Evolutionary conservation across 2,797 vertebrate genomes (phyloP).

Genomic region (Scleropages formosus): DNA sequence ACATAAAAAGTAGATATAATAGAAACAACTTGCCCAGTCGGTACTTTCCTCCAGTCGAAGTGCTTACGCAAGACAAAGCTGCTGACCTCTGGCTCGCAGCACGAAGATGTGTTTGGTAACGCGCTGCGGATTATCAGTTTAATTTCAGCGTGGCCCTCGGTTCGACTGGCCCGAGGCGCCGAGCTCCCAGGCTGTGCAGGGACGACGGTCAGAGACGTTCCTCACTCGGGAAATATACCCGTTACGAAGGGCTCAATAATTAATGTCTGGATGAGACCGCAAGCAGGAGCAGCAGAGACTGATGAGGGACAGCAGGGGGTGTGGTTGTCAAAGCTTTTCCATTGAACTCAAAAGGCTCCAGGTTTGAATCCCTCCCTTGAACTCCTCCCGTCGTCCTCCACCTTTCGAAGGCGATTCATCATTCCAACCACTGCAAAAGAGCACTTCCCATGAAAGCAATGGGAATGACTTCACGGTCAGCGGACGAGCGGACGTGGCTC

Average conservation of each 20-base stretch:
- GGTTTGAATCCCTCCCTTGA: too few relatives aligned
- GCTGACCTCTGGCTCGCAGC: slow-evolving; percentile 21
- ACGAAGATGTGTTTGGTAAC: slow-evolving; percentile 4
- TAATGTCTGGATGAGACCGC: too few relatives aligned
- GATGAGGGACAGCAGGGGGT: too few relatives aligned
- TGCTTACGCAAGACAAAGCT: slow-evolving; percentile 10
- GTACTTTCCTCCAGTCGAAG: slow-evolving; percentile 10
- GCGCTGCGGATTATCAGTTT: slow-evolving; percentile 11
- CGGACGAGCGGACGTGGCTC: too few relatives aligned
- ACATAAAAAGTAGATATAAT: slow-evolving; percentile 6
- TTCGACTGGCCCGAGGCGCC: not conserved
- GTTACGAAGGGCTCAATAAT: not conserved
- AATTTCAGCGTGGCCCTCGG: slow-evolving; percentile 16
- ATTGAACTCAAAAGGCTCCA: too few relatives aligned
- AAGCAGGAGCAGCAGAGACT: too few relatives aligned
- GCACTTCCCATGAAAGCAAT: too few relatives aligned
- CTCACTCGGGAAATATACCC: not conserved
- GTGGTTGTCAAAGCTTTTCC: too few relatives aligned
- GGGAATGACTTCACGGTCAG: too few relatives aligned
- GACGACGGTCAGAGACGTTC: not conserved
- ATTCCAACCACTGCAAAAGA: too few relatives aligned
- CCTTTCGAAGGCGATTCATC: too few relatives aligned
- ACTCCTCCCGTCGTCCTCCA: too few relatives aligned
- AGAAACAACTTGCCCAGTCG: not conserved
- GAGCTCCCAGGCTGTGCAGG: not conserved